Evolutionary conservation across 2,888 invertebrate genomes (phyloP), one percentile per base, ranked within the genome.

Genomic region (Dasypolia templi): DNA sequence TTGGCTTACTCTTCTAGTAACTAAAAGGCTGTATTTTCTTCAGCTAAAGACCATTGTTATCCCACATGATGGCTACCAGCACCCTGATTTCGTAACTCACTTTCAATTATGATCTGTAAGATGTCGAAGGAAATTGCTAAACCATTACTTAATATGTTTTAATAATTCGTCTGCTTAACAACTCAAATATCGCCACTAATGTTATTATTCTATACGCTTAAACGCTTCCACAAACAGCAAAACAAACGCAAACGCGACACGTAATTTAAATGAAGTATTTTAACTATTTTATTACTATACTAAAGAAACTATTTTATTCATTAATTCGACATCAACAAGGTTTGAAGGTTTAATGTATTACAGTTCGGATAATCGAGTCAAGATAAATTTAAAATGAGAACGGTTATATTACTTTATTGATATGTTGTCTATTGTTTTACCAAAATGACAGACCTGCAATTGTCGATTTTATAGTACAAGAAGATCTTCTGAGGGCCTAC

Each of bases 391-490:
- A 29, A 61, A 55, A 46, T 14, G 3, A n/a, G 9, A 46, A 29
- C 12, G n/a, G 44, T 46, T 42, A 17, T 42, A 46, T 39, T 39
- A 14, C 5, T 44, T 58, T 32, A 74, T 53, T 63, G 35, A 73
- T 58, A 74, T 74, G 44, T 26, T 17, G 39, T 55, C 32, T 32
- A 76, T 69, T 55, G 49, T 70, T 3, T 56, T 11, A 49, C 32
- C 14, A 29, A 35, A 63, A 55, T 26, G 19, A 7, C 29, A 49
- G 26, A 29, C 17, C 19, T 5, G 1, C 0, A 19, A 14, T 14
- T 32, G 58, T 63, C n/a, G 61, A 70, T 77, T 63, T 70, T 39
- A 70, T 70, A 77, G 22, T 22, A 63, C 29, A 56, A 70, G 39
- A 49, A 46, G 19, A 29, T 44, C 70, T 63, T 70, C 63, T 70